Conservation (phyloP, 2,797 vertebrate species). For the Mus minutoides region DNA sequence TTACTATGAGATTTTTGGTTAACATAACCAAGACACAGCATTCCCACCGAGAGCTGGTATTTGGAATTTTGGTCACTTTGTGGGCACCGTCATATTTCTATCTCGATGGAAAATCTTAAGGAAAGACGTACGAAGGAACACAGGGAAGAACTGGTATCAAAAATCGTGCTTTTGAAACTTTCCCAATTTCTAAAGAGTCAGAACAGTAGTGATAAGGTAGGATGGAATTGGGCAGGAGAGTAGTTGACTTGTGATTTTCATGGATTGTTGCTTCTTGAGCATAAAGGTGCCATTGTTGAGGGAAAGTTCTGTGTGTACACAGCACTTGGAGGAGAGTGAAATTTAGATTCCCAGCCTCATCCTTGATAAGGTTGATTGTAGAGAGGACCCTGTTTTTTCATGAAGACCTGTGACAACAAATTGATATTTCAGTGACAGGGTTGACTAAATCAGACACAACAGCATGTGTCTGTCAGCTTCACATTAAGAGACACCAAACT, state of each 20-base stretch:
- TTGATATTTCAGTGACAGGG: not conserved
- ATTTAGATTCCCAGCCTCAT: slow-evolving; percentile 13
- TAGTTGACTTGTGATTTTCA: not conserved
- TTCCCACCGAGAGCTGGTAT: not conserved
- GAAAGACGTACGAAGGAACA: not conserved
- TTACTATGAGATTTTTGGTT: slow-evolving; percentile 4
- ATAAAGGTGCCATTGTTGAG: slow-evolving; percentile 27
- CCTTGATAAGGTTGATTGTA: not conserved
- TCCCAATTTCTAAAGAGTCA: not conserved
- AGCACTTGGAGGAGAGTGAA: not conserved
- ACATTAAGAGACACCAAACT: not conserved
- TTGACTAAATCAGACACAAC: not conserved
- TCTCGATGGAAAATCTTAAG: slow-evolving; percentile 45
- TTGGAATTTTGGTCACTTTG: not conserved
- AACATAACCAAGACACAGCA: not conserved
- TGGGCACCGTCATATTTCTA: not conserved
- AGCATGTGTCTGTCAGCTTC: not conserved
- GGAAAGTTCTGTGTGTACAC: not conserved
- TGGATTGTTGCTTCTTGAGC: not conserved
- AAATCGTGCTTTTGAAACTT: slow-evolving; percentile 30
- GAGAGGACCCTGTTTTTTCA: not conserved
- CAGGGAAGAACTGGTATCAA: not conserved
- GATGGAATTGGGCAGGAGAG: not conserved
- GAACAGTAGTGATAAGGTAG: not conserved
- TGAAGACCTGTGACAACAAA: slow-evolving; percentile 4